Conservation (phyloP, 1,140 invertebrate species). For the Stegodyphus mimosarum region DNA sequence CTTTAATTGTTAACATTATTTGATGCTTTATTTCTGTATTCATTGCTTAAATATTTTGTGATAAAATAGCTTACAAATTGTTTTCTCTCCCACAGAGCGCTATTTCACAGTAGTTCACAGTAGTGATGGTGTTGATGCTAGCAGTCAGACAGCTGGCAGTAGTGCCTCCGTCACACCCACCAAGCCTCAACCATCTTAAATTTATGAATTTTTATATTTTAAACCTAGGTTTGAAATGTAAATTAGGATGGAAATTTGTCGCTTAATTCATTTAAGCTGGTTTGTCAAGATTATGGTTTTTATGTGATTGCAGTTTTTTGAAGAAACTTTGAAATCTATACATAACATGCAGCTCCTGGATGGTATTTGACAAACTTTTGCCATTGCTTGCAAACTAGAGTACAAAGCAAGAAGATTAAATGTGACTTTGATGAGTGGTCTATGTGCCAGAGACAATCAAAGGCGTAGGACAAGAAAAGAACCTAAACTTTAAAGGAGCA, state of each 20-base stretch:
- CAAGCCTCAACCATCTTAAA: conserved; percentile 63
- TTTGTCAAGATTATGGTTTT: conserved; percentile 46
- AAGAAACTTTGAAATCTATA: conserved; percentile 9
- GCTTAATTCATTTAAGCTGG: conserved; percentile 19
- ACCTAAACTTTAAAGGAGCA: conserved; percentile 39
- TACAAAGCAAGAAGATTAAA: conserved; percentile 28
- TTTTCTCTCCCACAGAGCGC: conserved; percentile 65
- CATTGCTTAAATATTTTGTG: neutral
- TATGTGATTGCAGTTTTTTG: conserved; percentile 40
- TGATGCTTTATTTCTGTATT: neutral
- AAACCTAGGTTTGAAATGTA: conserved; percentile 19
- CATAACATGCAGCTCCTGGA: conserved; percentile 35
- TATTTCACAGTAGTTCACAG: conserved; percentile 69
- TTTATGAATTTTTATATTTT: conserved; percentile 28
- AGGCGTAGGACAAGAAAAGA: conserved; percentile 22
- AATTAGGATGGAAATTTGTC: conserved; percentile 6
- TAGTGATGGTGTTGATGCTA: conserved; percentile 66
- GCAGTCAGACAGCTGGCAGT: conserved; percentile 52
- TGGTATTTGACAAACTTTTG: conserved; percentile 41
- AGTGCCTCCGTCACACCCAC: conserved; percentile 61
- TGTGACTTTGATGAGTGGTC: conserved; percentile 21
- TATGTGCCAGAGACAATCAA: conserved; percentile 57
- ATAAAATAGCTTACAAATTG: neutral
- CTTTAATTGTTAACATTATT: too few relatives aligned
- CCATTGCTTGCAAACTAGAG: conserved; percentile 34